phyloP scores from a whole-genome alignment of 2,888 invertebrate species.

The Macrophya annulata region DNA sequence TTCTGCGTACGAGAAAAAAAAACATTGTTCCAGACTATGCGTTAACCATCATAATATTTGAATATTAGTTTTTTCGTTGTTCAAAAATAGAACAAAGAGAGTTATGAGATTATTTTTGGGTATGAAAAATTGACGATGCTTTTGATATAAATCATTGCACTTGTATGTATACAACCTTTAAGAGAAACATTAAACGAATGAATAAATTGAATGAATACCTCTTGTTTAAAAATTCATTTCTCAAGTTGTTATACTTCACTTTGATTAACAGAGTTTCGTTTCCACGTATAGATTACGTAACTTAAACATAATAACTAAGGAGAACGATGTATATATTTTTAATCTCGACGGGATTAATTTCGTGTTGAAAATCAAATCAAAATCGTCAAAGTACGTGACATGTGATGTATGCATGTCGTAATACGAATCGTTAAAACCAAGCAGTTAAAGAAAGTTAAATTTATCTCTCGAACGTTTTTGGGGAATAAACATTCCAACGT shows the following conservation, averaged over 20 bases:
- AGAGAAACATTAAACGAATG: background rate
- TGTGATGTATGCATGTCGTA: background rate
- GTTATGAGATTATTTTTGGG: no score
- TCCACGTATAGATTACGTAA: background rate
- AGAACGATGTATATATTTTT: background rate
- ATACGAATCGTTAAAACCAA: background rate
- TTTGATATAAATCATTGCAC: background rate
- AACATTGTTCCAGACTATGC: background rate
- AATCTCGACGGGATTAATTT: background rate
- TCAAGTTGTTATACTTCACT: background rate
- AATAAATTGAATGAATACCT: background rate
- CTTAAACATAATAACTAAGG: background rate
- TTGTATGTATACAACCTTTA: background rate
- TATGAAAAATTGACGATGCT: background rate
- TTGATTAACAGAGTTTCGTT: background rate
- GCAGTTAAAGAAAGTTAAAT: slow-evolving; percentile 1
- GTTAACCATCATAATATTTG: background rate
- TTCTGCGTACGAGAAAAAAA: slow-evolving; percentile 83
- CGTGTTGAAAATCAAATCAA: background rate
- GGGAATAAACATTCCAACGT: background rate
- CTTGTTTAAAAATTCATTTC: background rate
- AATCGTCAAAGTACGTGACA: background rate
- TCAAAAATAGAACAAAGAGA: background rate
- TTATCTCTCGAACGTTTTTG: background rate
- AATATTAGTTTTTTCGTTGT: background rate